Base-by-base conservation (phyloP, 2,888 invertebrate genomes). In the Chrysolina haemoptera region DNA sequence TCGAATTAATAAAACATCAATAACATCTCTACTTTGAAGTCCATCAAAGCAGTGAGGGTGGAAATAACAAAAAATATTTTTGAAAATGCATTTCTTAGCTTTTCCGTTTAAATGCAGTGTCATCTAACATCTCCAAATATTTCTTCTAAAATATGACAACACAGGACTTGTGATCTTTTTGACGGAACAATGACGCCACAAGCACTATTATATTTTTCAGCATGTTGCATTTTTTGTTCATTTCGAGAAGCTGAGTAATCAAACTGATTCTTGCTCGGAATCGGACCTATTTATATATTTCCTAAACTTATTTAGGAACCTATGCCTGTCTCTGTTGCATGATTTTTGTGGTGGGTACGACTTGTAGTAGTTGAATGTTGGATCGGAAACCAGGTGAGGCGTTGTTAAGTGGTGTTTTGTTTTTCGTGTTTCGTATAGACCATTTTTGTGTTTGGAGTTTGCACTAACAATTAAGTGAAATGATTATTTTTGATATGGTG, bases 241-340 rank as follows among this genome's bases (percentile, higher is more conserved):
- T 68, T 68, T 41, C 22, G 16, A 62, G 63, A 59, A 27, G 59
- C 14, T 27, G 35, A 27, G 59, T 59, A 35, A 27, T 12, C 27
- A 59, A n/a, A 35, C 27, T 14, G 16, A 59, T 11, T 27, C n/a
- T 27, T 27, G n/a, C 59, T 59, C 11, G 35, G 9, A n/a, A 35
- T 59, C 27, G 12, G 9, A 27, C 27, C 35, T 59, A 59, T 35
- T 59, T 14, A 59, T 59, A 27, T 27, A 59, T 35, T 11, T 59
- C 59, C 59, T 59, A 59, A 59, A 59, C n/a, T 59, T 35, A 27
- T 59, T 59, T 59, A 59, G 59, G 59, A 59, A 59, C 59, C 59
- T 59, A 59, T 59, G 59, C 35, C 59, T 59, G 59, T 59, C 59
- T 59, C 59, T 59, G 59, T 59, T 59, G 59, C 59, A 59, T 59